Evolutionary conservation across 2,797 vertebrate species (phyloP), one percentile per base, ranked within the genome.

Genomic region (Eutrigla gurnardus): DNA sequence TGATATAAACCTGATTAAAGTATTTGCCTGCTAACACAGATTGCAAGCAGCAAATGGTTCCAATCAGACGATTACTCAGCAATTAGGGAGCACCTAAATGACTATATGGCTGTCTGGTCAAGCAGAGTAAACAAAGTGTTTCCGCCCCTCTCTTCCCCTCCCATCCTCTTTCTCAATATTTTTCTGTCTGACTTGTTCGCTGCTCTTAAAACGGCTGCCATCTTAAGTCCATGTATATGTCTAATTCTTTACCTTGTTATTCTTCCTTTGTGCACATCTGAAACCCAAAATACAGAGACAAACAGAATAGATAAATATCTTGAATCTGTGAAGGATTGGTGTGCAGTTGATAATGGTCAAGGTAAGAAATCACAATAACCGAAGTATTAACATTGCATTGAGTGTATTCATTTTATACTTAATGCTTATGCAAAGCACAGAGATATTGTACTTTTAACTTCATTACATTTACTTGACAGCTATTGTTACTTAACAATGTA

Each of bases 1-100:
- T 94, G 93, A 95, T 95, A 94, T 94, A 92, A 94, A 94, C 93
- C 93, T 93, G 93, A 95, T 95, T 95, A 95, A 95, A 95, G 93
- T 94, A 94, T 95, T 95, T 94, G 89, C 93, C 90, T 78, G 86
- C 86, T 84, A 91, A 93, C 93, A 93, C 86, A 91, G 89, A 89
- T 90, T 89, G 91, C 86, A 72, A 77, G 86, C 88, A 82, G 89
- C 91, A 90, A 92, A 93, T 75, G 92, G 81, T 81, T 65, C 83
- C 78, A 92, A 92, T 90, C 89, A 83, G 88, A 87, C 83, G 58
- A 95, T 95, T 93, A 94, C 91, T 91, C 90, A 86, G 93, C 91
- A 90, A 95, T 95, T 95, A 95, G 91, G 84, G 82, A 84, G 75
- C 84, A 46, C 66, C 88, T 83, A 86, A 88, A 93, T 92, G 81